Evolutionary conservation across 2,888 invertebrate genomes (phyloP).

Genomic region (Hydrotaea diabolus): DNA sequence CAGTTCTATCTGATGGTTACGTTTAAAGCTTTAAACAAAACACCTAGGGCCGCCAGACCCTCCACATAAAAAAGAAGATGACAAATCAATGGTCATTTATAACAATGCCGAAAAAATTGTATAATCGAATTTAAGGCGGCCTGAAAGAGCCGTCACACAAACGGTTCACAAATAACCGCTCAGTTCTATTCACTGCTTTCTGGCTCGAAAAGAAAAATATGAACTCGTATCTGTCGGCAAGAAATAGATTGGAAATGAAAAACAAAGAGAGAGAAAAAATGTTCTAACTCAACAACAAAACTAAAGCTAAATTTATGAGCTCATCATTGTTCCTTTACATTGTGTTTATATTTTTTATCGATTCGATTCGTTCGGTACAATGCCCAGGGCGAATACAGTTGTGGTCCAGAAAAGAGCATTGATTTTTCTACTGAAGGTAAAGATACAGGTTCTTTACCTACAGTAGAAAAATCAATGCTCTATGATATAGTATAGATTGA

Average conservation of each 20-base stretch:
- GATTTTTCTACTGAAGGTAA: no score
- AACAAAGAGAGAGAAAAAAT: background rate
- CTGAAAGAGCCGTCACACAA: background rate
- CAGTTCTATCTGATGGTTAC: background rate
- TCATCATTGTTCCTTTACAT: background rate
- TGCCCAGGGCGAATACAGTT: no score
- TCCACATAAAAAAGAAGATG: background rate
- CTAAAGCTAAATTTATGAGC: slow-evolving; percentile 6
- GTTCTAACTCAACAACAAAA: background rate
- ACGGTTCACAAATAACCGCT: background rate
- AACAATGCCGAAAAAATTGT: background rate
- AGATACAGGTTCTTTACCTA: no score
- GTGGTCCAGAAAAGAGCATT: no score
- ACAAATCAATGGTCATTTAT: background rate
- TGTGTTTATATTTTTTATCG: no score
- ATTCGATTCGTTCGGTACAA: no score
- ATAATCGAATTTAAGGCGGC: background rate
- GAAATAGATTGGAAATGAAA: background rate
- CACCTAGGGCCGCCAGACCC: no score
- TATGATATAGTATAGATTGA: no score
- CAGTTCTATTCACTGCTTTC: background rate
- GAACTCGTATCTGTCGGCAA: background rate
- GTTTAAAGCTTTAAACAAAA: no score
- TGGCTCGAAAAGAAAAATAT: background rate
- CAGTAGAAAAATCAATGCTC: no score